Evolutionary conservation across 2,888 invertebrate species (phyloP).

Genomic region (Eupithecia insigniata): DNA sequence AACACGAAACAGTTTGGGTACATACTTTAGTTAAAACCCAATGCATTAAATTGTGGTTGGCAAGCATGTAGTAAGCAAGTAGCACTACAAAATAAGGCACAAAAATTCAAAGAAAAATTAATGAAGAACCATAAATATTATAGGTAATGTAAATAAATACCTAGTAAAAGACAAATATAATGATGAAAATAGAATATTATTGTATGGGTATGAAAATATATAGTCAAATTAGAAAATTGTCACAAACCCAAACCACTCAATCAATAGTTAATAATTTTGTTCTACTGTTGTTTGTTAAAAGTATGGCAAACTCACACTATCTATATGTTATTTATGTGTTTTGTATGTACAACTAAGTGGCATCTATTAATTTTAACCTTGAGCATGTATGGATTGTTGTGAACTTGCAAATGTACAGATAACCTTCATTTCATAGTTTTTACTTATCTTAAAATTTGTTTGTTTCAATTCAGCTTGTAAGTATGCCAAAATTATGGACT

Average conservation of each 20-base stretch:
- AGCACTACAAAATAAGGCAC: too few relatives aligned
- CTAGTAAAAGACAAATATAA: too few relatives aligned
- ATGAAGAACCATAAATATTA: too few relatives aligned
- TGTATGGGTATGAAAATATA: neutral
- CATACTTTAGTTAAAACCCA: too few relatives aligned
- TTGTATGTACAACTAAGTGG: conserved; percentile 38
- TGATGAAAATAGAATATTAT: too few relatives aligned
- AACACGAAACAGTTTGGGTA: too few relatives aligned
- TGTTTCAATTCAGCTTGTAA: neutral
- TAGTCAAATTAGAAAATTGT: neutral
- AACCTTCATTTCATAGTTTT: conserved; percentile 19
- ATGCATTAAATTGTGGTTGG: too few relatives aligned
- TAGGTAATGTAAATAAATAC: too few relatives aligned
- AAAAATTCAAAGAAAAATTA: too few relatives aligned
- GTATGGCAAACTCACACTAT: too few relatives aligned
- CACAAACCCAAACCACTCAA: neutral
- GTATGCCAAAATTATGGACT: neutral
- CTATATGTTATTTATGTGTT: conserved; percentile 45
- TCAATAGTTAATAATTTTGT: neutral
- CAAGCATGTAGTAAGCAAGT: too few relatives aligned
- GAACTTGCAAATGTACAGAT: conserved; percentile 16
- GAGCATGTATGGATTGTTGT: conserved; percentile 26
- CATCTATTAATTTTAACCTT: conserved; percentile 41
- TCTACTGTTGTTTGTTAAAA: too few relatives aligned
- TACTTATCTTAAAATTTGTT: conserved; percentile 2